A percentile compares a stretch with the other conserved stretches of the same genome.
Conservation (phyloP, 2,113 vertebrate genomes). For the Pipa parva region DNA sequence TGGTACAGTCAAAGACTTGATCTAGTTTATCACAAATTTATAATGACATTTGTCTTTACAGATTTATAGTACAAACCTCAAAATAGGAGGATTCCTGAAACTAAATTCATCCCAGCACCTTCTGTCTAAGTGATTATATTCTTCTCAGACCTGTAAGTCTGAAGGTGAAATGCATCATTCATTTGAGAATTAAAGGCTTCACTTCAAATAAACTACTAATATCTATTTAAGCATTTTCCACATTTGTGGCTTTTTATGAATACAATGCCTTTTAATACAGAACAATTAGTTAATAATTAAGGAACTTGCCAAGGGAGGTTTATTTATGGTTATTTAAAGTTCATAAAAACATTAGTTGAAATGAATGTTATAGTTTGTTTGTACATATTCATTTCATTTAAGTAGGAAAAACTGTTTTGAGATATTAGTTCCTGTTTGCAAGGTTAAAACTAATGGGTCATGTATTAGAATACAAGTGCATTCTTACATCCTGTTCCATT, state of each 20-base stretch:
- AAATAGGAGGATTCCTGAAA: too few species aligned
- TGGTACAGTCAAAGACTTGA: too few species aligned
- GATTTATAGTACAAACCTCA: too few species aligned
- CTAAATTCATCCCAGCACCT: too few species aligned
- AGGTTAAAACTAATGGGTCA: not conserved
- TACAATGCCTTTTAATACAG: not conserved
- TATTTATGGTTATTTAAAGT: not conserved
- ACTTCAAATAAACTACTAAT: not conserved
- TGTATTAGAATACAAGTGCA: too few species aligned
- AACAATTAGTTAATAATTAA: not conserved
- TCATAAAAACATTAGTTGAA: not conserved
- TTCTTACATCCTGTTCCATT: too few species aligned
- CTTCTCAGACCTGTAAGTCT: too few species aligned
- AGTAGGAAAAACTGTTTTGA: not conserved
- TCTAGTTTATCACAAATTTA: too few species aligned
- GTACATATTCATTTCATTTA: not conserved
- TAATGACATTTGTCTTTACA: too few species aligned
- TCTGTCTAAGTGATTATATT: too few species aligned
- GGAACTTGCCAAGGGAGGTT: not conserved
- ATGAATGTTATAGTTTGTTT: not conserved
- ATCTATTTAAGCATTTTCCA: not conserved
- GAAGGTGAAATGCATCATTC: too few species aligned
- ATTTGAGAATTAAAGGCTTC: too few species aligned
- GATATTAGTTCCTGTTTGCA: not conserved
- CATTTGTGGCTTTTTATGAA: not conserved